phyloP scores from a whole-genome alignment of 2,888 invertebrate genomes.

The Eugnorisma glareosa region DNA sequence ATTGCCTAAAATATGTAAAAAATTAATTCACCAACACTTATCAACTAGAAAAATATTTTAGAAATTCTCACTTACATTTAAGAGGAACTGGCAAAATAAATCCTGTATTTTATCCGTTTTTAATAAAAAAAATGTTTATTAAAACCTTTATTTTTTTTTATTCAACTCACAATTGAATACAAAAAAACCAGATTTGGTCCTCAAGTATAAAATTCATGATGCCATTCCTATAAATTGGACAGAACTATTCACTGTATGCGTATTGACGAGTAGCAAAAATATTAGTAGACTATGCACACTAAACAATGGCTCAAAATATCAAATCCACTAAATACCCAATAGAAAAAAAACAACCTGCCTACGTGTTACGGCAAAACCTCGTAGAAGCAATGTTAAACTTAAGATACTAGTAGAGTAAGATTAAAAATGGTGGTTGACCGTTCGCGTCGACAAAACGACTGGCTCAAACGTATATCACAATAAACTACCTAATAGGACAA shows the following conservation, averaged over 20 bases:
- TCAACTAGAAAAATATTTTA: constrained; percentile 88
- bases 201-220: constrained; percentile 86
- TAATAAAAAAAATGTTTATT: constrained; percentile 33
- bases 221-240: constrained; percentile 89
- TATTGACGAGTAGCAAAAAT: constrained; percentile 88
- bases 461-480: constrained; percentile 84
- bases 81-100: constrained; percentile 91
- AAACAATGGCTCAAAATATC: constrained; percentile 87
- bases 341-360: constrained; percentile 80
- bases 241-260: constrained; percentile 81
- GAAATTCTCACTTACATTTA: constrained; percentile 90
- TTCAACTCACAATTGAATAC: constrained; percentile 79
- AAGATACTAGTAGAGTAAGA: constrained; percentile 83
- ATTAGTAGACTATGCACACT: constrained; percentile 88
- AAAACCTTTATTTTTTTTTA: constrained; percentile 57
- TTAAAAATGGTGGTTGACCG: constrained; percentile 81
- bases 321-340: constrained; percentile 88
- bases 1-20: constrained; percentile 81
- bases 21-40: constrained; percentile 89
- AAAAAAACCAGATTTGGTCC: constrained; percentile 87
- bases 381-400: constrained; percentile 86
- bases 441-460: constrained; percentile 66
- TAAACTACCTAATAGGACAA: constrained; percentile 77
- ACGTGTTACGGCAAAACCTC: constrained; percentile 81
- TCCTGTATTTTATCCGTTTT: constrained; percentile 83